Conservation (phyloP, 2,113 vertebrate species). For the Apeltes quadracus region DNA sequence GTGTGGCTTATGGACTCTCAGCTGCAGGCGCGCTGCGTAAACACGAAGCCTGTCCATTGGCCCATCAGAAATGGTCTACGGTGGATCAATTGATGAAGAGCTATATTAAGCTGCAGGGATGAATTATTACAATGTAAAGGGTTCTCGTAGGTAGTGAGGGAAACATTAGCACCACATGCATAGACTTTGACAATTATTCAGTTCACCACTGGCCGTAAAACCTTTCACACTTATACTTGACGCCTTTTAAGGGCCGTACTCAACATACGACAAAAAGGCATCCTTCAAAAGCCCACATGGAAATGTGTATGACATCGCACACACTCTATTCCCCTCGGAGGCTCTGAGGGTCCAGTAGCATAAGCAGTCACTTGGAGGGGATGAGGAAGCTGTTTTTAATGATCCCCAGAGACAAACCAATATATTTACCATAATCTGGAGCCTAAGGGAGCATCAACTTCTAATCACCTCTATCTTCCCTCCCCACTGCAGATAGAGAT, state of each 20-base stretch:
- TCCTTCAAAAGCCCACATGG: conserved; percentile 2
- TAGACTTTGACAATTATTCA: background rate
- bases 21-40: conserved; percentile 43
- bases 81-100: conserved; percentile 30
- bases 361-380: conserved; percentile 60
- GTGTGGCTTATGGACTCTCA: conserved; percentile 30
- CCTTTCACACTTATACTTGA: background rate
- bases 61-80: conserved; percentile 14
- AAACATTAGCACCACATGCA: background rate
- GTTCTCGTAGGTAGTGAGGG: background rate
- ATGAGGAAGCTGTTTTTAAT: conserved; percentile 71
- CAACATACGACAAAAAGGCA: background rate
- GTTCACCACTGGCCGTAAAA: background rate
- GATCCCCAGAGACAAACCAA: conserved; percentile 61
- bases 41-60: conserved; percentile 26
- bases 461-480: conserved; percentile 76
- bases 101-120: conserved; percentile 23
- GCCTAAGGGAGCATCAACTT: conserved; percentile 73
- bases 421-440: conserved; percentile 79
- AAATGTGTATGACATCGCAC: background rate
- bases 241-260: background rate
- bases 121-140: background rate
- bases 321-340: conserved; percentile 17
- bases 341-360: conserved; percentile 54
- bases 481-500: conserved; percentile 71